Conservation (phyloP, 1,140 invertebrate species). For the Drosophila prosaltans region DNA sequence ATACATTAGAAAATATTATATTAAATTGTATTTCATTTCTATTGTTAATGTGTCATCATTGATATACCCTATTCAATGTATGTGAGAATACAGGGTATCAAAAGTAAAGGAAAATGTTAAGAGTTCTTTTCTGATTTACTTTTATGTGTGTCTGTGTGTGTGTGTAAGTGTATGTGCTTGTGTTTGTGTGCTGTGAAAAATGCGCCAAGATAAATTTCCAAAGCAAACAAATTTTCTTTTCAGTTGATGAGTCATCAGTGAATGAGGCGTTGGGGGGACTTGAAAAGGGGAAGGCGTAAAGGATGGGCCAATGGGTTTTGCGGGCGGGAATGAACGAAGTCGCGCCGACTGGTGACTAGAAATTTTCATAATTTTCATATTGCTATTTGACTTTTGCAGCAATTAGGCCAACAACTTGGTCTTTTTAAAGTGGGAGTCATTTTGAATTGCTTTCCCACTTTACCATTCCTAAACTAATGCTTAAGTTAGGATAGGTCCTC, state of each 20-base stretch:
- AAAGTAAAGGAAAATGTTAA: constrained; percentile 14
- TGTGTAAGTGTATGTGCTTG: background rate
- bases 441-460: constrained; percentile 16
- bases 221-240: constrained; percentile 48
- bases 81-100: background rate
- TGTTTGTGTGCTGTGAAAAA: constrained; percentile 31
- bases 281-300: background rate
- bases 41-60: too few species aligned
- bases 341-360: background rate
- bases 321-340: background rate
- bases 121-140: constrained; percentile 15
- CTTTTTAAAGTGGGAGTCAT: constrained; percentile 43
- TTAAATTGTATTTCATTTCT: too few species aligned
- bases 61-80: background rate
- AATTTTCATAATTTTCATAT: constrained; percentile 6
- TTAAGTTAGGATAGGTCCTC: too few species aligned
- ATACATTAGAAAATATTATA: too few species aligned
- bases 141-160: background rate
- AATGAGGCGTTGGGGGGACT: background rate
- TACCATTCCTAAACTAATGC: too few species aligned
- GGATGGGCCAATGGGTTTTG: background rate
- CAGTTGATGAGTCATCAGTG: constrained; percentile 42
- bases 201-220: constrained; percentile 60
- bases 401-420: constrained; percentile 53
- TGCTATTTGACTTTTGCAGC: constrained; percentile 22